Conservation (phyloP, 1,140 invertebrate species). For the Apolygus lucorum region DNA sequence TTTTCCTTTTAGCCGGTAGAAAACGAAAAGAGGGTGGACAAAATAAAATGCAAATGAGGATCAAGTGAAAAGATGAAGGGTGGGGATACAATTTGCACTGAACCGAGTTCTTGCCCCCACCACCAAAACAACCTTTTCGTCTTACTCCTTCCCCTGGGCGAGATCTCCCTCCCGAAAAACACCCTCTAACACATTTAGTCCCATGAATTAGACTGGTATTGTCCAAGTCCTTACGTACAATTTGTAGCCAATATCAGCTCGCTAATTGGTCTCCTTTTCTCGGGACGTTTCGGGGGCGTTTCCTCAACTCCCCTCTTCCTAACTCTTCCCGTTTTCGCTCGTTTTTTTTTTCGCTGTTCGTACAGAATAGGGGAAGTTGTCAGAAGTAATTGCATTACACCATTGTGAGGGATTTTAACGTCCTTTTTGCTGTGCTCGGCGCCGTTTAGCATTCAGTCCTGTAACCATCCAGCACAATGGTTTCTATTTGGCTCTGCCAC, state of each 20-base stretch:
- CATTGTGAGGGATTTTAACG: constrained; percentile 23
- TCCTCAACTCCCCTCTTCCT: no score
- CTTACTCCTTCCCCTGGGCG: not conserved
- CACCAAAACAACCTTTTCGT: not conserved
- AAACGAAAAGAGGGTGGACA: not conserved
- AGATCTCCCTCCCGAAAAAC: not conserved
- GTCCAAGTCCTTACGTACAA: constrained; percentile 15
- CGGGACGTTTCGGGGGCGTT: not conserved
- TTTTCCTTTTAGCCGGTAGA: no score
- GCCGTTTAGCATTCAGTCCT: constrained; percentile 3
- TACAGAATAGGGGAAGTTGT: constrained; percentile 20
- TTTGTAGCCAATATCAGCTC: constrained; percentile 20
- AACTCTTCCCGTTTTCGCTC: no score
- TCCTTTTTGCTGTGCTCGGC: constrained; percentile 26
- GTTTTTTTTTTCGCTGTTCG: not conserved
- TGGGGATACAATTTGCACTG: not conserved
- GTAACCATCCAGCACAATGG: not conserved
- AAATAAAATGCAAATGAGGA: not conserved
- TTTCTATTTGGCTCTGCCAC: not conserved
- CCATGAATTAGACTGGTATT: constrained; percentile 19
- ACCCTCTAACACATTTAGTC: constrained; percentile 16
- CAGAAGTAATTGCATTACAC: constrained; percentile 16
- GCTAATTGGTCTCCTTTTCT: constrained; percentile 21
- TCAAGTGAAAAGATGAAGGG: not conserved
- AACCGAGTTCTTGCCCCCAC: not conserved